A percentile compares a stretch with the other conserved stretches of the same genome.
Evolutionary conservation across 2,888 invertebrate species (phyloP).

Genomic region (Drosophila pullipes): DNA sequence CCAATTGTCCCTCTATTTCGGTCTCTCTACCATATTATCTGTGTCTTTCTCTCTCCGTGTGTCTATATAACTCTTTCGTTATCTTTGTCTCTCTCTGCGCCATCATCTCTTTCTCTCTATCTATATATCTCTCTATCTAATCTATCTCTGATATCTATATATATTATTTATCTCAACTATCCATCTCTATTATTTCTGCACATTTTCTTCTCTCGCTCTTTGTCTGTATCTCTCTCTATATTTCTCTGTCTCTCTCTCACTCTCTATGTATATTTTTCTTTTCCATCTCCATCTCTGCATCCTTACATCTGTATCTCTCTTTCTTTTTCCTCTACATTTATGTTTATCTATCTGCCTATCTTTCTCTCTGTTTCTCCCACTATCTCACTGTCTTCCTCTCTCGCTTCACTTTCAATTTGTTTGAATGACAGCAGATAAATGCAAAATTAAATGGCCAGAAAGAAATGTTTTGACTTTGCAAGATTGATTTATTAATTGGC

Average conservation of each 20-base stretch:
- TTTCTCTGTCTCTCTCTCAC: not conserved
- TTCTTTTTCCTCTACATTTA: not conserved
- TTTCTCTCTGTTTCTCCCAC: not conserved
- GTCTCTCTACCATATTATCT: not conserved
- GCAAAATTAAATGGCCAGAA: constrained; percentile 58
- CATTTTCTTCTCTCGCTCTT: not conserved
- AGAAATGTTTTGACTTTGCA: constrained; percentile 32
- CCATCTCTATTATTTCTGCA: not conserved
- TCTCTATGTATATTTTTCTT: not conserved
- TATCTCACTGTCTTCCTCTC: not conserved
- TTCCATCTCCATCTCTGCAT: too few relatives aligned
- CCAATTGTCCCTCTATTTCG: not conserved
- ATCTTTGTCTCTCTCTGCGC: not conserved
- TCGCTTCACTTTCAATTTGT: constrained; percentile 2
- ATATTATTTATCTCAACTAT: not conserved
- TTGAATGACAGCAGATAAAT: constrained; percentile 57
- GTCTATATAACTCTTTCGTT: not conserved
- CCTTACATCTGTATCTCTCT: not conserved
- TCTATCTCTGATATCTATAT: not conserved
- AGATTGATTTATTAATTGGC: constrained; percentile 80
- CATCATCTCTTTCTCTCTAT: not conserved
- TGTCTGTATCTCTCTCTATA: not conserved
- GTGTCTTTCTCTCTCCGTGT: too few relatives aligned
- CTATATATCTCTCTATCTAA: not conserved
- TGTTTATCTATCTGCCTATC: not conserved